Percentiles rank a stretch among this genome's conserved stretches.
These are phyloP conservation scores for Philonicus albiceps DNA, from an alignment of 2,888 invertebrate genomes.

Conservation along the genomic window DNA sequence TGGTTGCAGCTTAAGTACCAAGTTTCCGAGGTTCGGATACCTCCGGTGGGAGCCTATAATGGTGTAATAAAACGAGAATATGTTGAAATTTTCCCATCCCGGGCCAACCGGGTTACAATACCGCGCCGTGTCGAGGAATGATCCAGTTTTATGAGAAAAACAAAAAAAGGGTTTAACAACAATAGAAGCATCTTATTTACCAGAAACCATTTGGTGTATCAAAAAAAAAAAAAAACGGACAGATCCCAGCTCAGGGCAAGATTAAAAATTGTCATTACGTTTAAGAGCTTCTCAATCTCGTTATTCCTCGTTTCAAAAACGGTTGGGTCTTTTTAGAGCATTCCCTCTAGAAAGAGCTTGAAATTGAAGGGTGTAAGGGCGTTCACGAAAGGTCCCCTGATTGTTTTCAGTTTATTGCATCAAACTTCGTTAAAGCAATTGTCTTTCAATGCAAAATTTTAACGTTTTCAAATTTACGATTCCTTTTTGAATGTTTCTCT, in stretches of 20 bases:
- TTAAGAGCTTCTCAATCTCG: constrained; percentile 14
- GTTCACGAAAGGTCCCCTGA: neutral
- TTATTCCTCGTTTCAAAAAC: neutral
- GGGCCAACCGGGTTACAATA: neutral
- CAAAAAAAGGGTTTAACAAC: constrained; percentile 9
- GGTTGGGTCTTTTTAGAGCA: neutral
- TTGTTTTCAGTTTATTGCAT: neutral
- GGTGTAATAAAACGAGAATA: constrained; percentile 28
- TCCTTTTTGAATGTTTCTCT: neutral
- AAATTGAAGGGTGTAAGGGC: neutral
- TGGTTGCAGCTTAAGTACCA: neutral
- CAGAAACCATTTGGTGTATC: neutral
- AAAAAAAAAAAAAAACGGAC: neutral
- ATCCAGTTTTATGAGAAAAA: constrained; percentile 6
- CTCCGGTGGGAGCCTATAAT: constrained; percentile 24
- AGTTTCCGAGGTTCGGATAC: neutral
- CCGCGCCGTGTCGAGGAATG: neutral
- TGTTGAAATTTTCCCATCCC: neutral
- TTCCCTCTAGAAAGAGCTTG: neutral
- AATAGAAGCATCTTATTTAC: constrained; percentile 13
- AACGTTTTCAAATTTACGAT: neutral
- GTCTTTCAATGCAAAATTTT: neutral
- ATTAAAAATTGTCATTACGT: constrained; percentile 33
- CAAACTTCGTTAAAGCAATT: neutral
- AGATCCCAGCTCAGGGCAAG: neutral